Evolutionary conservation across 2,797 vertebrate species (phyloP).

Genomic region (Cryptoprocta ferox): DNA sequence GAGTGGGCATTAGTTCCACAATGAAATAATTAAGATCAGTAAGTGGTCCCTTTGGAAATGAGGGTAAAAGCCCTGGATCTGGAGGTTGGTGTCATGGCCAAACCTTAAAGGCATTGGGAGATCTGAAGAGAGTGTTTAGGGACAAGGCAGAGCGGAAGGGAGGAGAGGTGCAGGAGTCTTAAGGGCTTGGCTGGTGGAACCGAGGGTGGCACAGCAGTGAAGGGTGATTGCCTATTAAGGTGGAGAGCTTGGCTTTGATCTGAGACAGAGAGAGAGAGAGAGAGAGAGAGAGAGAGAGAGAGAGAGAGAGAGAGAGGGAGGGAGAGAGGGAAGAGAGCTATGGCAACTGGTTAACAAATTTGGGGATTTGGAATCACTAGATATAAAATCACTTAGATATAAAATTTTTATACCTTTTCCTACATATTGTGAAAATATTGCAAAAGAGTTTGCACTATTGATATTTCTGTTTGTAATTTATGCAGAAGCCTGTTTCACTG

Average conservation of each 20-base stretch:
- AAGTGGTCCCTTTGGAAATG: background rate
- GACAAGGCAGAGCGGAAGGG: background rate
- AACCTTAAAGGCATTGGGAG: background rate
- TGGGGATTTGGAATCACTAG: background rate
- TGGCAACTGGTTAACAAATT: background rate
- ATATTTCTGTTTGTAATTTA: background rate
- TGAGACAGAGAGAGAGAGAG: background rate
- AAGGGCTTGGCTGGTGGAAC: background rate
- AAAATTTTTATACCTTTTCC: background rate
- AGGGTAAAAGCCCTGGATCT: background rate
- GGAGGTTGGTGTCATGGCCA: background rate
- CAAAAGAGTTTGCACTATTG: background rate
- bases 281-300: background rate
- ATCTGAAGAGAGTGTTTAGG: background rate
- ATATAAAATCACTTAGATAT: background rate
- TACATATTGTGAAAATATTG: background rate
- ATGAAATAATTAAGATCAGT: background rate
- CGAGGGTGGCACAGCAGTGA: background rate
- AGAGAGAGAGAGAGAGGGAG: too few relatives aligned
- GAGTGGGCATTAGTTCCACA: constrained; percentile 23
- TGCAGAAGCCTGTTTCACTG: background rate
- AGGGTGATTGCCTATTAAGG: background rate
- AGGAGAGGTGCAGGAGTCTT: background rate
- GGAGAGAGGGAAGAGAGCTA: background rate
- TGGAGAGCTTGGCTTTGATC: background rate